phyloP scores from a whole-genome alignment of 2,888 invertebrate genomes.

The Pseudoips prasinana region DNA sequence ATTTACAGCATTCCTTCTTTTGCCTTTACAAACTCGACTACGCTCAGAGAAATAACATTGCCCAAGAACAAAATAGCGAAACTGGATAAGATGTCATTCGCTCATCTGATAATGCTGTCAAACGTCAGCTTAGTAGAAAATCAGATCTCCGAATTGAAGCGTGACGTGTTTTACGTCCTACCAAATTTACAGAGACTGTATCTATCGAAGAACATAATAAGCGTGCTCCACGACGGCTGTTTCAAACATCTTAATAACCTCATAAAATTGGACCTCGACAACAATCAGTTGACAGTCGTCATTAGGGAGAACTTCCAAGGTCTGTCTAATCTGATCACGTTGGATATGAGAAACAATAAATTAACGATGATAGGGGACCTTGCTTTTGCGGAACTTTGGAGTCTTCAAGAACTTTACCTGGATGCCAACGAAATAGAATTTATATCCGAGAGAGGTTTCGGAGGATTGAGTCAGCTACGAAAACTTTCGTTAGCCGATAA shows the following conservation, averaged over 20 bases:
- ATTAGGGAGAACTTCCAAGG: conserved; percentile 90
- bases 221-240: conserved; percentile 92
- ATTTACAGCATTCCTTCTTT: conserved; percentile 87
- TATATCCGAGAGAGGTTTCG: conserved; percentile 89
- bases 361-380: conserved; percentile 91
- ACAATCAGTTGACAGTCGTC: conserved; percentile 87
- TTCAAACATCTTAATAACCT: conserved; percentile 88
- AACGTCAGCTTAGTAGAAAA: conserved; percentile 89
- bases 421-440: conserved; percentile 87
- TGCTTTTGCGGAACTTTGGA: conserved; percentile 90
- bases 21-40: conserved; percentile 88
- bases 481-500: conserved; percentile 89
- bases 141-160: conserved; percentile 87
- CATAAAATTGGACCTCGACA: conserved; percentile 90
- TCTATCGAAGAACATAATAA: conserved; percentile 92
- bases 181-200: conserved; percentile 88
- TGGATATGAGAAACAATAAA: conserved; percentile 89
- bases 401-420: conserved; percentile 86
- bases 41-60: conserved; percentile 85
- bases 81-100: conserved; percentile 87
- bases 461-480: conserved; percentile 87
- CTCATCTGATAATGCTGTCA: conserved; percentile 86
- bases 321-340: conserved; percentile 85
- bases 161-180: conserved; percentile 88
- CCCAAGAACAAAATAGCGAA: conserved; percentile 87